Evolutionary conservation across 2,113 vertebrate species (phyloP).

Genomic region (Chlamydotis undulata): DNA sequence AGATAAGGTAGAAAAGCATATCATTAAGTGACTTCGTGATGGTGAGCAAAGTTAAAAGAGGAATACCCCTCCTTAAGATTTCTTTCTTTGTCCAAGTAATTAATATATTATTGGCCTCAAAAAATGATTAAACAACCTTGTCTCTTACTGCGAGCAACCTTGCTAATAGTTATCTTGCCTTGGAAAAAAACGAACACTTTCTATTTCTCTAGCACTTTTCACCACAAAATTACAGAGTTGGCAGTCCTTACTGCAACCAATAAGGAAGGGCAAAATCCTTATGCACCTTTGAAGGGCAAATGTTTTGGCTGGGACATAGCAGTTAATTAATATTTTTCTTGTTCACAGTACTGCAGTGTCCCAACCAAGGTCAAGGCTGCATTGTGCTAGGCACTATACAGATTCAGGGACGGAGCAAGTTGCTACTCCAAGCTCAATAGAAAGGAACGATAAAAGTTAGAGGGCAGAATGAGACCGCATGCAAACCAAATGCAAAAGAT

Average conservation of each 20-base stretch:
- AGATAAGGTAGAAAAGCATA: background rate
- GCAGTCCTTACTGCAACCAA: background rate
- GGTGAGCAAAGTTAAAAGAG: background rate
- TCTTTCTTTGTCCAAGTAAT: background rate
- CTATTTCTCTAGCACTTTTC: background rate
- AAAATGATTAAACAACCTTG: background rate
- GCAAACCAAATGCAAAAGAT: background rate
- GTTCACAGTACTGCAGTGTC: conserved; percentile 21
- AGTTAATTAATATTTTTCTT: conserved; percentile 50
- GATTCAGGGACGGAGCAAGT: background rate
- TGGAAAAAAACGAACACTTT: background rate
- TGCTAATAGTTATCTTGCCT: background rate
- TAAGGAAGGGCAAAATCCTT: background rate
- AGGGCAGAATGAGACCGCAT: background rate
- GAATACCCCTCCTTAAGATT: background rate
- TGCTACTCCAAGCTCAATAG: background rate
- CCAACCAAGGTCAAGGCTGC: conserved; percentile 8
- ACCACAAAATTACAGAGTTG: background rate
- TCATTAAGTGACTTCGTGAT: background rate
- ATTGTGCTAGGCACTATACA: background rate
- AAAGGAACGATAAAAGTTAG: background rate
- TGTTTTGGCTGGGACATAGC: background rate
- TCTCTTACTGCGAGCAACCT: background rate
- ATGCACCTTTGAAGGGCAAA: conserved; percentile 16
- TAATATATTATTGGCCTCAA: background rate